Conservation (phyloP, 1,140 invertebrate species). For the Bombus ignitus region DNA sequence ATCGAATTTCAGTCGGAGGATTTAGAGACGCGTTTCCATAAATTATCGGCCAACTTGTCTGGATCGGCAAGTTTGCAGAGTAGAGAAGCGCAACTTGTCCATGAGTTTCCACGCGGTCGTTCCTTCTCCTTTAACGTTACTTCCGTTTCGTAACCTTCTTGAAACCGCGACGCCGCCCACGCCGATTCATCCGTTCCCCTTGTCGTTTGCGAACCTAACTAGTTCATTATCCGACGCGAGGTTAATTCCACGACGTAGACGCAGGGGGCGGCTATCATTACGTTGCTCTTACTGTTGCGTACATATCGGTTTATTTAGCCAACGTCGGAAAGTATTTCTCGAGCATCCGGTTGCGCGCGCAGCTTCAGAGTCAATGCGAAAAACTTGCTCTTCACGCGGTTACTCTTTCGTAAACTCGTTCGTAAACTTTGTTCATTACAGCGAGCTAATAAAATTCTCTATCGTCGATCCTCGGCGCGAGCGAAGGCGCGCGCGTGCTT, state of each 20-base stretch:
- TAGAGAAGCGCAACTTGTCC: slow-evolving; percentile 1
- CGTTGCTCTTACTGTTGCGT: slow-evolving; percentile 7
- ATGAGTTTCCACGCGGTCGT: slow-evolving; percentile 32
- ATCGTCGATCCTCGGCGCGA: background rate
- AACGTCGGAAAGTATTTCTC: background rate
- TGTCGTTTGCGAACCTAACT: slow-evolving; percentile 47
- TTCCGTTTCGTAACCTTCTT: slow-evolving; percentile 46
- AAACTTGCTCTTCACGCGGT: slow-evolving; percentile 13
- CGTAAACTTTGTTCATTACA: slow-evolving; percentile 28
- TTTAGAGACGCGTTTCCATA: background rate
- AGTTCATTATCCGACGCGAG: slow-evolving; percentile 48
- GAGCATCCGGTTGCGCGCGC: background rate
- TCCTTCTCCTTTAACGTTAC: slow-evolving; percentile 36
- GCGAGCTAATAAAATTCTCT: slow-evolving; percentile 12
- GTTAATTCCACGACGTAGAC: slow-evolving; percentile 32
- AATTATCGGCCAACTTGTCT: background rate
- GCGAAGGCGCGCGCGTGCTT: background rate
- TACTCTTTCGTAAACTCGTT: slow-evolving; percentile 1
- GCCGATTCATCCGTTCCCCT: slow-evolving; percentile 31
- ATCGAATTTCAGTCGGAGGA: background rate
- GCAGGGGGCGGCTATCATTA: slow-evolving; percentile 4
- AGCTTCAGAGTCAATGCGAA: background rate
- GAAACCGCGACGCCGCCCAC: slow-evolving; percentile 28
- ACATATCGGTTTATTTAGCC: slow-evolving; percentile 14
- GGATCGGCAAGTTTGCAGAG: background rate